Base-by-base conservation (phyloP, 2,113 vertebrate species). In the Sporophila hypoxantha region DNA sequence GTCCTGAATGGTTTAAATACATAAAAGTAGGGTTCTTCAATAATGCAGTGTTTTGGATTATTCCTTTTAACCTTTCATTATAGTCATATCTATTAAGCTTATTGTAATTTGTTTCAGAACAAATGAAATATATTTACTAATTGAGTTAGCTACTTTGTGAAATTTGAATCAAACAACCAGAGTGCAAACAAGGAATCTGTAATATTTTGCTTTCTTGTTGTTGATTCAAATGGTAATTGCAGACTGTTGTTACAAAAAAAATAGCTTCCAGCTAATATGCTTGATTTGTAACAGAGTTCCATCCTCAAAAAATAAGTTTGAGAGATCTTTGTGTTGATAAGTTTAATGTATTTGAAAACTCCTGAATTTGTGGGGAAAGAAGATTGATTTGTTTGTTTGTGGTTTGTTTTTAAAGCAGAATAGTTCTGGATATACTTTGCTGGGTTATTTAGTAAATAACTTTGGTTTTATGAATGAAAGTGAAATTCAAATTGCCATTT, bases 51-150 rank as follows among this genome's bases (percentile, higher is more conserved):
- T 32, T 88, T 83, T 66, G 42, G 16, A 23, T 75, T 92, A 70
- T 89, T 87, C 50, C 22, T 82, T 93, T 90, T 76, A 79, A 62
- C 34, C 55, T 69, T 92, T 88, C 71, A 70, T 81, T 92, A 39
- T 34, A 73, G 10, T 37, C 14, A 3, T 55, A 8, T 75, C 39
- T 91, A n/a, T 56, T 77, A 85, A 75, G 22, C 26, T 49, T 80
- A 67, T 60, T 78, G 34, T 62, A 66, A 65, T 87, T 92, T 85
- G 22, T 50, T 83, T 89, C 39, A 76, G 71, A 86, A 76, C 37
- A 76, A 78, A 81, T 66, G 8, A 78, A 89, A 77, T 71, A 16
- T 34, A 67, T 85, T 83, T 85, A 34, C 82, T 77, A 77, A 67
- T 78, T 81, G 50, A 44, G 34, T 85, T 93, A 83, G 21, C 57